Base-by-base conservation (phyloP, 2,797 vertebrate genomes). In the Moxostoma hubbsi region DNA sequence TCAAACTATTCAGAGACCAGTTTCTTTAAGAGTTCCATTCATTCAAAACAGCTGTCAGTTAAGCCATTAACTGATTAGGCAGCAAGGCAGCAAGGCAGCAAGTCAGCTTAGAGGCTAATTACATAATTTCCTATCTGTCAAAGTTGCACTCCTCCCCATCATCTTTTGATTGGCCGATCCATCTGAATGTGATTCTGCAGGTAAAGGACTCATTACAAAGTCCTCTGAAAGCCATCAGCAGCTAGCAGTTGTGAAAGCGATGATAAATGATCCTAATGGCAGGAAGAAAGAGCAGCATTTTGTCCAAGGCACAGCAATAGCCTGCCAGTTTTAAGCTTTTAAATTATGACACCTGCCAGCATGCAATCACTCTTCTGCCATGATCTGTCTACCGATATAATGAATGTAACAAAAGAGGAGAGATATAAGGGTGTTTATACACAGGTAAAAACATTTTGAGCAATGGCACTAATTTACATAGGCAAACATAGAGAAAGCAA, bases 151-250 rank as follows among this genome's bases (percentile, higher is more conserved):
- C 47, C 69, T 67, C 50, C 82, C 24, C 63, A 57, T 16, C 59
- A 59, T 73, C 47, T 69, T 70, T 49, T 49, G 76, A 73, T 55
- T 71, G 72, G 73, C 43, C 62, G 51, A 70, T 75, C 43, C 49
- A 53, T 77, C 76, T 68, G 55, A 50, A 69, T 80, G 74, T 65
- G 57, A 75, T 85, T 66, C 84, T 80, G 75, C 61, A 59, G 82
- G 66, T 85, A 73, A 86, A 87, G 81, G 84, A 82, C 84, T 89
- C 84, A 87, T 86, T 86, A 86, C 15, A 18, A 78, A 68, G 77
- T 74, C 76, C 83, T 88, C 72, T 77, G 79, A 85, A 79, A 69
- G 58, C 73, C 83, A 84, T 85, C 87, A 85, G 81, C 75, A 83
- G 85, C 82, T 71, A 84, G 81, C 72, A 64, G 69, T 75, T 77